Evolutionary conservation across 2,888 invertebrate species (phyloP), one percentile per base, ranked within the genome.

Genomic region (Omphaloscelis lunosa): DNA sequence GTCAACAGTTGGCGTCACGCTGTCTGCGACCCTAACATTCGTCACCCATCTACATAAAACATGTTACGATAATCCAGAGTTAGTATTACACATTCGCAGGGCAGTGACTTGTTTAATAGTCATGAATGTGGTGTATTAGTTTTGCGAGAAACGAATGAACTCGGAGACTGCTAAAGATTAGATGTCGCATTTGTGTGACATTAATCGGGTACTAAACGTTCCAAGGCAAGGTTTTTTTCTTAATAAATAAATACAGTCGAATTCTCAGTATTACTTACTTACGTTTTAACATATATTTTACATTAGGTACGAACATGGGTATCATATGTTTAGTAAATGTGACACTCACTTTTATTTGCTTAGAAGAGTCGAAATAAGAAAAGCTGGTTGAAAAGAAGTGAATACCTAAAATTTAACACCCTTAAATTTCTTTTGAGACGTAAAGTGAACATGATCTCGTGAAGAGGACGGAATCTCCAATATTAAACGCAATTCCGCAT

Each of bases 1-100:
- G 87, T 86, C 86, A 75, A 85, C 77, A 77, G 66, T 84, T 66
- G 93, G 94, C 94, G 95, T 91, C 94, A 93, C 87, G 93, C 95
- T 86, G 95, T 95, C 95, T 95, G 88, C 88, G 88, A 91, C 86
- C 88, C 82, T 90, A 88, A 90, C 85, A 90, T 89, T 88, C 79
- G 67, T 81, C 86, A 80, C 79, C 82, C 86, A 85, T 88, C 87
- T 82, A 84, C 86, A 88, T 89, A 87, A 88, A 87, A 82, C 83
- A 84, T 89, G 89, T 90, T 88, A 86, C 84, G 86, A 87, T 86
- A 87, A 89, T 87, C 79, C 84, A 72, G 84, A 84, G 82, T 86
- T 23, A 56, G 41, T 85, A 89, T 87, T 86, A 84, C 83, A 81
- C 84, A 83, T 82, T 81, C 71, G 34, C 69, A 75, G 83, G 75